phyloP scores from a whole-genome alignment of 2,888 invertebrate genomes.

The Harpalus rufipes region DNA sequence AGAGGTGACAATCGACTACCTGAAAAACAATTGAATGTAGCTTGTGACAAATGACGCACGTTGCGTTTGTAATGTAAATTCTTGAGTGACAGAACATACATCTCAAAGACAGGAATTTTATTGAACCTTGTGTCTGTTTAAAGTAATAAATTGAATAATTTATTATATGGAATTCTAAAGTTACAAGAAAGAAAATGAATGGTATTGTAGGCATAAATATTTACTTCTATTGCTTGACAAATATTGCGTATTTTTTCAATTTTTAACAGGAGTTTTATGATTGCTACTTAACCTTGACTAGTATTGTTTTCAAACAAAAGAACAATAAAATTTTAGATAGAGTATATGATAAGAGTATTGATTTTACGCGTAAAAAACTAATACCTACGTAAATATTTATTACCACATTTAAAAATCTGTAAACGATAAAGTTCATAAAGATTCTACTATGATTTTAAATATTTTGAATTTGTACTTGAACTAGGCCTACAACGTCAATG shows the following conservation, averaged over 20 bases:
- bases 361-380: conserved; percentile 16
- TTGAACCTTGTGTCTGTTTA: conserved; percentile 18
- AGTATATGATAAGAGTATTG: conserved; percentile 27
- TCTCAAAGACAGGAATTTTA: conserved; percentile 9
- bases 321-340: conserved; percentile 33
- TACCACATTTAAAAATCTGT: background rate
- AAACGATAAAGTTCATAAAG: background rate
- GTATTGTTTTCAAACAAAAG: conserved; percentile 38
- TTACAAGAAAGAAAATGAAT: background rate
- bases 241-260: conserved; percentile 8
- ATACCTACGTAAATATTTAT: conserved; percentile 1
- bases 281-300: conserved; percentile 20
- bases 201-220: background rate
- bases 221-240: background rate
- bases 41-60: conserved; percentile 25
- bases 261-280: conserved; percentile 16
- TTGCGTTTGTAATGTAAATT: conserved; percentile 12
- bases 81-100: conserved; percentile 22
- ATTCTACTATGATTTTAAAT: background rate
- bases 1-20: background rate
- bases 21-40: background rate
- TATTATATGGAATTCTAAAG: background rate
- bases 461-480: no score
- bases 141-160: background rate
- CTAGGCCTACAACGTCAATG: no score